A percentile compares a stretch with the other conserved stretches of the same genome.
Evolutionary conservation across 1,140 invertebrate genomes (phyloP).

Genomic region (Drosophila azteca): DNA sequence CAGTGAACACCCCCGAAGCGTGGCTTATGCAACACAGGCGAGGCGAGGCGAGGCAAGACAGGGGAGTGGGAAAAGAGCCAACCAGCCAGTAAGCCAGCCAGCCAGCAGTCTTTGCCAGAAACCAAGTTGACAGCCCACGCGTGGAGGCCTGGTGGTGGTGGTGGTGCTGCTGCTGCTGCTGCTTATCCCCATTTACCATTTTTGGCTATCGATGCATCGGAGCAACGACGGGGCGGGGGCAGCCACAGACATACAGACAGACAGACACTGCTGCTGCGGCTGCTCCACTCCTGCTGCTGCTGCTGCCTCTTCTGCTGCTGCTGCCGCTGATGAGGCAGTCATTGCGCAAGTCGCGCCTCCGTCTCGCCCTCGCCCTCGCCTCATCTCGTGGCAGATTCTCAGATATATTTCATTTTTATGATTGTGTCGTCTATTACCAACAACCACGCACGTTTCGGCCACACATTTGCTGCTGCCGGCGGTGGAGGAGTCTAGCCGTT

Average conservation of each 20-base stretch:
- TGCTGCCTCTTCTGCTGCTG: constrained; percentile 32
- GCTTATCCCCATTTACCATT: constrained; percentile 81
- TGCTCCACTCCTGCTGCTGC: constrained; percentile 66
- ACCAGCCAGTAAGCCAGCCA: too few species aligned
- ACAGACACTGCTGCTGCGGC: constrained; percentile 54
- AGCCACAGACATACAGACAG: constrained; percentile 38
- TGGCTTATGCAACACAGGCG: constrained; percentile 62
- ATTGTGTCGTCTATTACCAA: constrained; percentile 82
- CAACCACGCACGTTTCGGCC: constrained; percentile 76
- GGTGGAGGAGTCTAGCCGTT: too few species aligned
- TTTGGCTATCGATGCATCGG: constrained; percentile 70
- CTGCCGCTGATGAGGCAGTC: constrained; percentile 65
- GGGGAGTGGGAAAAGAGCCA: neutral
- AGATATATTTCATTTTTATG: constrained; percentile 83
- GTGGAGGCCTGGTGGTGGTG: constrained; percentile 42
- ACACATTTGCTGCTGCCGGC: constrained; percentile 14
- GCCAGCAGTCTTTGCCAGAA: constrained; percentile 16
- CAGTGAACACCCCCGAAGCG: constrained; percentile 70
- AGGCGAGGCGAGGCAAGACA: neutral
- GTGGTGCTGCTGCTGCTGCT: constrained; percentile 16
- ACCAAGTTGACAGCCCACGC: constrained; percentile 73
- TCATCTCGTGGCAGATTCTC: constrained; percentile 74
- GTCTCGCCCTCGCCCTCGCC: constrained; percentile 37
- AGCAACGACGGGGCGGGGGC: constrained; percentile 62
- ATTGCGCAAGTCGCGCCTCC: constrained; percentile 68